Percentiles rank a stretch among this genome's conserved stretches.
phyloP scores from a whole-genome alignment of 2,113 vertebrate species.

The Aphelocoma coerulescens region DNA sequence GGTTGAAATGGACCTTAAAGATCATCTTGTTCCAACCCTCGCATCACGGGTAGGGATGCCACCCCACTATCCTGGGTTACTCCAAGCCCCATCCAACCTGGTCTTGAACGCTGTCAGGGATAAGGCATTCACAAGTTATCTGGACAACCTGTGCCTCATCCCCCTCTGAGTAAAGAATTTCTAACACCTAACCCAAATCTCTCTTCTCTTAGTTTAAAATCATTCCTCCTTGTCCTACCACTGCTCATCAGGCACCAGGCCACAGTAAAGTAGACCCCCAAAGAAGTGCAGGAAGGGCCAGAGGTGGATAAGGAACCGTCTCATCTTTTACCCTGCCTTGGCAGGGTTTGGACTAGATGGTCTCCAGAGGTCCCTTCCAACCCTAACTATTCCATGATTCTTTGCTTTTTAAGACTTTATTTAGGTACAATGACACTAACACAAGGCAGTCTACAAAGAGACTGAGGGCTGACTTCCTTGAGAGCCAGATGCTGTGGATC shows the following conservation, averaged over 20 bases:
- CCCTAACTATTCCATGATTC: background rate
- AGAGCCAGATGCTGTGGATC: background rate
- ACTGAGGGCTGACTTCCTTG: background rate
- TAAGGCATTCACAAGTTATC: background rate
- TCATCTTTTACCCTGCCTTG: background rate
- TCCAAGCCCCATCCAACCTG: background rate
- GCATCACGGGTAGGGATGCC: accelerated
- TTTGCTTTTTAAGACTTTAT: background rate
- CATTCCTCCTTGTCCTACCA: background rate
- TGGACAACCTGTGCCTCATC: background rate
- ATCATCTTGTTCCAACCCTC: accelerated
- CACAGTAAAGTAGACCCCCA: background rate
- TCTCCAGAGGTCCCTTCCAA: background rate
- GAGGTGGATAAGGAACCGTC: background rate
- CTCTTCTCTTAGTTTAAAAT: background rate
- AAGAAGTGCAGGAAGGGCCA: background rate
- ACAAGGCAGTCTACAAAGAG: background rate
- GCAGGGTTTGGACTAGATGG: background rate
- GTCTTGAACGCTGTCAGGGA: background rate
- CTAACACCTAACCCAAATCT: background rate
- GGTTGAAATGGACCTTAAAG: background rate
- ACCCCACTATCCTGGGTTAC: background rate
- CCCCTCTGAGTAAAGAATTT: background rate
- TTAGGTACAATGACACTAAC: background rate
- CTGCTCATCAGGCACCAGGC: background rate